A percentile compares a stretch with the other conserved stretches of the same genome.
phyloP scores from a whole-genome alignment of 2,888 invertebrate genomes.

The Eulithis testata region DNA sequence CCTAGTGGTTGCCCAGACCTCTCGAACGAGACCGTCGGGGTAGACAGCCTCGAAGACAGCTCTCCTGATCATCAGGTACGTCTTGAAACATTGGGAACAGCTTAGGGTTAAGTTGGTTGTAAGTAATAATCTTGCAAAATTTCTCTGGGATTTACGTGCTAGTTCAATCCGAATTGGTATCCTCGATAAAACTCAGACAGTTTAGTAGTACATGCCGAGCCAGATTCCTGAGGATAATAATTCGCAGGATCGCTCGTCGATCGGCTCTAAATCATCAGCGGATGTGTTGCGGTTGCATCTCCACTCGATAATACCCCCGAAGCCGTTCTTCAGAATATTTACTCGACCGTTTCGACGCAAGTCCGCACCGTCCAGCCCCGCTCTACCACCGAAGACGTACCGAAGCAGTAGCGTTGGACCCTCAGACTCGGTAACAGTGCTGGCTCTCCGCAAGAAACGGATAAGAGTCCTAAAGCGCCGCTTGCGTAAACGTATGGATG shows the following conservation, averaged over 20 bases:
- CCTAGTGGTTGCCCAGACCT: constrained; percentile 93
- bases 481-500: constrained; percentile 74
- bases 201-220: constrained; percentile 11
- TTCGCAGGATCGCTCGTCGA: constrained; percentile 80
- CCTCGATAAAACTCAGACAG: constrained; percentile 1
- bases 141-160: constrained; percentile 12
- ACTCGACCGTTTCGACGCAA: constrained; percentile 88
- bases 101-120: constrained; percentile 24
- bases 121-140: constrained; percentile 14
- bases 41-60: constrained; percentile 86
- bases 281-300: constrained; percentile 82
- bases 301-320: constrained; percentile 82
- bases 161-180: constrained; percentile 5
- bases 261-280: constrained; percentile 80
- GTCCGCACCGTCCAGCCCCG: constrained; percentile 87
- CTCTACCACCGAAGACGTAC: constrained; percentile 83
- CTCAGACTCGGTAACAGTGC: constrained; percentile 73
- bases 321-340: constrained; percentile 86
- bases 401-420: constrained; percentile 82
- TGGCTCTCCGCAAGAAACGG: constrained; percentile 67
- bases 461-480: constrained; percentile 69
- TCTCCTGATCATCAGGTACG: constrained; percentile 87
- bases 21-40: constrained; percentile 89
- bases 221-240: constrained; percentile 29
- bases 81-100: constrained; percentile 7